Conservation (phyloP, 2,797 vertebrate species). For the Champsocephalus gunnari region DNA sequence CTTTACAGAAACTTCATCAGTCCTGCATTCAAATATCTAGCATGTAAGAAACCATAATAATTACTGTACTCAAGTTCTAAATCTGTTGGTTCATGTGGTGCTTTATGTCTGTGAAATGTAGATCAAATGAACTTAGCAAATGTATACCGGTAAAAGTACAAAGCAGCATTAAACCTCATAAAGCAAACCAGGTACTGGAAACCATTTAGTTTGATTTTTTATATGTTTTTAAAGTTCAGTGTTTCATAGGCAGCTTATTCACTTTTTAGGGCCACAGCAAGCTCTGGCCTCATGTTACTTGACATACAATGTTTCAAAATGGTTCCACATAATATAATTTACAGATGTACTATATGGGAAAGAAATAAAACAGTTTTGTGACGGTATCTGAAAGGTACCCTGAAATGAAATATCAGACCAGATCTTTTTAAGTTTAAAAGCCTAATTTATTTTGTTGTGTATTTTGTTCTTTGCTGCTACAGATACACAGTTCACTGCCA, state of each 20-base stretch:
- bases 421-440: no score
- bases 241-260: background rate
- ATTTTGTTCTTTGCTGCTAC: background rate
- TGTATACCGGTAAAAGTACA: background rate
- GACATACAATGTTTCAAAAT: background rate
- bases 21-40: background rate
- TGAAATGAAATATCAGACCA: no score
- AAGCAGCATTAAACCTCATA: background rate
- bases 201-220: background rate
- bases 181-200: background rate
- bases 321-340: background rate
- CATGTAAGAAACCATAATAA: background rate
- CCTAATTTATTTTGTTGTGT: no score
- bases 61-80: background rate
- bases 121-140: background rate
- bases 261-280: background rate
- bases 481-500: background rate
- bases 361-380: background rate
- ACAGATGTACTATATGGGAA: background rate
- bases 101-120: background rate
- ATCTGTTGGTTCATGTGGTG: background rate
- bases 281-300: background rate
- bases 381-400: background rate
- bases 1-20: slow-evolving; percentile 6
- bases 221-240: background rate